Percentiles rank a stretch among this genome's conserved stretches.
Evolutionary conservation across 2,797 vertebrate genomes (phyloP).

Genomic region (Centroberyx gerrardi): DNA sequence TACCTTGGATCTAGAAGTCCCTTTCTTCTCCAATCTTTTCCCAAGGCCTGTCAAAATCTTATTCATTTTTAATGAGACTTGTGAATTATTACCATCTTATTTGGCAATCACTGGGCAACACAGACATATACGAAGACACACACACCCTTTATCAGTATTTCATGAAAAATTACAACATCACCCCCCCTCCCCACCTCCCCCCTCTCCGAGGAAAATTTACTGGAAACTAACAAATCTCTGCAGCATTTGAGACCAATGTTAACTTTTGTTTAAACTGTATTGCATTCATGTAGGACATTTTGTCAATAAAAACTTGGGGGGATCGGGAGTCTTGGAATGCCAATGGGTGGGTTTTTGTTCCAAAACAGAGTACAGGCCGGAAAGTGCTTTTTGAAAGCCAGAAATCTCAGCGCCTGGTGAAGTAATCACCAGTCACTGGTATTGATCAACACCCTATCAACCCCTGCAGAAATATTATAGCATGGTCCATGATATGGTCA

Average conservation of each 20-base stretch:
- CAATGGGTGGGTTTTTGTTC: too few species aligned
- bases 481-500: too few species aligned
- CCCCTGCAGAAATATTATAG: not conserved
- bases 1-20: slow-evolving; percentile 27
- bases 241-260: not conserved
- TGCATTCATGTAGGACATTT: slow-evolving; percentile 14
- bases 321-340: too few species aligned
- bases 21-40: slow-evolving; percentile 3
- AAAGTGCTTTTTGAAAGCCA: not conserved
- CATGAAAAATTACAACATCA: not conserved
- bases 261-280: not conserved
- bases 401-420: not conserved
- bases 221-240: not conserved
- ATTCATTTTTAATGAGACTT: slow-evolving; percentile 44
- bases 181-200: not conserved
- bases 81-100: slow-evolving; percentile 34
- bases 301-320: not conserved
- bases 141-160: not conserved
- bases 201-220: not conserved
- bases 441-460: not conserved
- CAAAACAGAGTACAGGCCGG: too few species aligned
- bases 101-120: slow-evolving; percentile 4
- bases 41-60: slow-evolving; percentile 10
- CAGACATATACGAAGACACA: not conserved
- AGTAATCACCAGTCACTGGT: not conserved